Evolutionary conservation across 2,797 vertebrate genomes (phyloP).

Genomic region (Anolis apletophallus): DNA sequence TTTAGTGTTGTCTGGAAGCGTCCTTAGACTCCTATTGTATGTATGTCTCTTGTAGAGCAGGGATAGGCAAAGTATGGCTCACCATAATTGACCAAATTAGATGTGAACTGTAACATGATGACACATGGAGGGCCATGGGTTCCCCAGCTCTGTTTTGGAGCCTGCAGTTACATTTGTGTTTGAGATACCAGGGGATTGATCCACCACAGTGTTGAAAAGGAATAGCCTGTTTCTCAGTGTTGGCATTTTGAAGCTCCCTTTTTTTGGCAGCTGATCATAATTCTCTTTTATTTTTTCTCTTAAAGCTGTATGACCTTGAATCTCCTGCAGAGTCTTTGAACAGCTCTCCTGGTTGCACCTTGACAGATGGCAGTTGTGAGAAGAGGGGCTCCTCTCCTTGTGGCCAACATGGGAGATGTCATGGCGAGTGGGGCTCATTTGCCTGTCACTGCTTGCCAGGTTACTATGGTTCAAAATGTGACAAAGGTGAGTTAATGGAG

Average conservation of each 20-base stretch:
- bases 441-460: slow-evolving; percentile 87
- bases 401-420: slow-evolving; percentile 84
- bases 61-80: no score
- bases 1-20: no score
- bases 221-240: neutral
- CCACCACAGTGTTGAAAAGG: neutral
- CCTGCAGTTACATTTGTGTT: neutral
- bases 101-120: neutral
- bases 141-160: neutral
- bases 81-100: neutral
- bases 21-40: no score
- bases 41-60: no score
- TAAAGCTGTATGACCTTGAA: slow-evolving; percentile 88
- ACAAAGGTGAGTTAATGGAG: slow-evolving; percentile 77
- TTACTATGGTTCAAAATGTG: slow-evolving; percentile 84
- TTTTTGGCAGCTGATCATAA: neutral
- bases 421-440: slow-evolving; percentile 87
- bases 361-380: slow-evolving; percentile 87
- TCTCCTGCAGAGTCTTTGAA: slow-evolving; percentile 85
- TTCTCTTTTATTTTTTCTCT: slow-evolving; percentile 37
- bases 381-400: slow-evolving; percentile 86
- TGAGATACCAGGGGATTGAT: neutral
- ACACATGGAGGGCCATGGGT: neutral
- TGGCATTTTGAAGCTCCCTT: neutral
- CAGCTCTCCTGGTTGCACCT: slow-evolving; percentile 85